Evolutionary conservation across 1,140 invertebrate species (phyloP).

Genomic region (Bombus sylvicola): DNA sequence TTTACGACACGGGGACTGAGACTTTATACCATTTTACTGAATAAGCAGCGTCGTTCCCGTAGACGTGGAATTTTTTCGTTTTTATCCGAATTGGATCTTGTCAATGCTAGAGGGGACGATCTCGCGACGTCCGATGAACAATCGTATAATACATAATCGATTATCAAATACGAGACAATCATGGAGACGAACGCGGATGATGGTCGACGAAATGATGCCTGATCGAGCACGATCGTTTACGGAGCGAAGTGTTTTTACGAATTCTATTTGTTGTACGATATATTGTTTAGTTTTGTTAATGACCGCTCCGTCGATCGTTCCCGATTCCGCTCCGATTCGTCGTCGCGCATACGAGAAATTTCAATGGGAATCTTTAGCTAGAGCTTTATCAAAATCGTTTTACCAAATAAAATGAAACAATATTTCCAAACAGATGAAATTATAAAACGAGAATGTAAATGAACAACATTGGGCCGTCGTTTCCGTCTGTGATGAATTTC

Average conservation of each 20-base stretch:
- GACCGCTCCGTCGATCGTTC: constrained; percentile 12
- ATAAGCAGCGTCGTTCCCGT: not conserved
- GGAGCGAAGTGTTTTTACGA: constrained; percentile 61
- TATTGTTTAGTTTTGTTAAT: constrained; percentile 78
- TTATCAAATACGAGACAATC: constrained; percentile 67
- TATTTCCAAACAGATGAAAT: too few species aligned
- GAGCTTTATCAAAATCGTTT: not conserved
- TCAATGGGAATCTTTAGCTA: constrained; percentile 5
- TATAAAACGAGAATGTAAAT: too few species aligned
- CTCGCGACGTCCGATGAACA: constrained; percentile 4
- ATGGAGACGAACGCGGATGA: constrained; percentile 33
- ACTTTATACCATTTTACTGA: constrained; percentile 24
- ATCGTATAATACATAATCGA: constrained; percentile 49
- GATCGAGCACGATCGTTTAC: constrained; percentile 12
- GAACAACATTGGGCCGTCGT: not conserved
- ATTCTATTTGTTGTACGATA: constrained; percentile 76
- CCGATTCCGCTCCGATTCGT: constrained; percentile 18
- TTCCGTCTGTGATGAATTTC: not conserved
- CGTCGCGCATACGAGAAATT: constrained; percentile 44
- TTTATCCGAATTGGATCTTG: not conserved
- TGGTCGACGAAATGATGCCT: not conserved
- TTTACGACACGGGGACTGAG: constrained; percentile 32
- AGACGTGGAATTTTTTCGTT: not conserved
- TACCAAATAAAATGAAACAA: not conserved
- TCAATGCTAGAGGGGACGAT: not conserved